phyloP scores from a whole-genome alignment of 2,797 vertebrate genomes.

The Octomys mimax region DNA sequence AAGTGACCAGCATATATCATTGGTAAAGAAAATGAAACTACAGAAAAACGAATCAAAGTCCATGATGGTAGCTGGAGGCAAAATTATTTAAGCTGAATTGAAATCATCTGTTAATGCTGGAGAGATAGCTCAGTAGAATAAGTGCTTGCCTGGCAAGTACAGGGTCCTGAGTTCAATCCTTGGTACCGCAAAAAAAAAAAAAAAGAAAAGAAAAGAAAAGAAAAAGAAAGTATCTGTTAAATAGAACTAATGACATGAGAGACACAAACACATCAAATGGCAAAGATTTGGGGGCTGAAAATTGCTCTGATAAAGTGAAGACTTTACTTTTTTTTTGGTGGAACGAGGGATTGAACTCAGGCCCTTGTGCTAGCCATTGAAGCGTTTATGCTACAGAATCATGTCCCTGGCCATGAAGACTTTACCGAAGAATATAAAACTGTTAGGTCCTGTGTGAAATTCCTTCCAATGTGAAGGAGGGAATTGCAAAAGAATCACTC shows the following conservation, averaged over 20 bases:
- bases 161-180: no score
- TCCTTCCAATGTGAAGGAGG: constrained; percentile 1
- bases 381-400: no score
- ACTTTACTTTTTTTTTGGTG: not conserved
- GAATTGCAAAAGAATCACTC: constrained; percentile 19
- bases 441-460: not conserved
- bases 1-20: not conserved
- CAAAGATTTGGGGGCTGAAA: not conserved
- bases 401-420: not conserved
- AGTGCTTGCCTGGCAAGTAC: no score
- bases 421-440: constrained; percentile 22
- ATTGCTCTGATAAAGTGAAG: not conserved
- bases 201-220: no score
- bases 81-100: not conserved
- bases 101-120: not conserved
- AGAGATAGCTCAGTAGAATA: no score
- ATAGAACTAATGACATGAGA: not conserved
- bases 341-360: no score
- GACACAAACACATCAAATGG: not conserved
- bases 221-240: not conserved
- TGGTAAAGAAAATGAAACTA: not conserved
- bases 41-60: not conserved
- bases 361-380: no score
- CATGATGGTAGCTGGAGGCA: not conserved
- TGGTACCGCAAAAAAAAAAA: no score